Conservation (phyloP, 2,797 vertebrate species). For the Melanotaenia maccullochi region DNA sequence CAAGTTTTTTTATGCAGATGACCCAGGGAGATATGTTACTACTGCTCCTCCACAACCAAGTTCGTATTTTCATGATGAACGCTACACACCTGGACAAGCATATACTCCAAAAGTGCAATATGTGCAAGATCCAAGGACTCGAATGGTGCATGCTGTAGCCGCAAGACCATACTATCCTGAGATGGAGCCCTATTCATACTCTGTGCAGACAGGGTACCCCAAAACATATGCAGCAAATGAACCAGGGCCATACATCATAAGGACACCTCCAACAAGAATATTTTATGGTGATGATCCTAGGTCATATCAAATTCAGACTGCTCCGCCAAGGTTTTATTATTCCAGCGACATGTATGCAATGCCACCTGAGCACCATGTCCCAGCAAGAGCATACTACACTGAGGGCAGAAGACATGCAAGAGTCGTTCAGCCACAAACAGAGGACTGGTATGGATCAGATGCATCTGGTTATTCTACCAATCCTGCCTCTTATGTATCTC, state of each 20-base stretch:
- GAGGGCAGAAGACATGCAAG: slow-evolving; percentile 88
- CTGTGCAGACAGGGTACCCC: slow-evolving; percentile 78
- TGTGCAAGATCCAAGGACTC: slow-evolving; percentile 84
- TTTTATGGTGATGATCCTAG: slow-evolving; percentile 88
- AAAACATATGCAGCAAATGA: slow-evolving; percentile 86
- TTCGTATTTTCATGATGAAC: slow-evolving; percentile 83
- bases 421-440: slow-evolving; percentile 83
- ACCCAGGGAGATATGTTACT: slow-evolving; percentile 83
- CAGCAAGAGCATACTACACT: slow-evolving; percentile 86
- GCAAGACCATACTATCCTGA: slow-evolving; percentile 85
- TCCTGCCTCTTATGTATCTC: slow-evolving; percentile 82
- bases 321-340: slow-evolving; percentile 86
- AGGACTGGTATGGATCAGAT: slow-evolving; percentile 91
- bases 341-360: slow-evolving; percentile 82
- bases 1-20: slow-evolving; percentile 93
- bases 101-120: slow-evolving; percentile 83
- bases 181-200: slow-evolving; percentile 78
- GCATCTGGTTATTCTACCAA: slow-evolving; percentile 84
- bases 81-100: slow-evolving; percentile 80
- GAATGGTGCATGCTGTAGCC: slow-evolving; percentile 79
- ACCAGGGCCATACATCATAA: slow-evolving; percentile 87
- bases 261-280: slow-evolving; percentile 88
- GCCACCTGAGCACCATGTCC: slow-evolving; percentile 84
- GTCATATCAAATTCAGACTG: slow-evolving; percentile 84
- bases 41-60: slow-evolving; percentile 80